Evolutionary conservation across 2,888 invertebrate genomes (phyloP).

Genomic region (Mechanitis mazaeus): DNA sequence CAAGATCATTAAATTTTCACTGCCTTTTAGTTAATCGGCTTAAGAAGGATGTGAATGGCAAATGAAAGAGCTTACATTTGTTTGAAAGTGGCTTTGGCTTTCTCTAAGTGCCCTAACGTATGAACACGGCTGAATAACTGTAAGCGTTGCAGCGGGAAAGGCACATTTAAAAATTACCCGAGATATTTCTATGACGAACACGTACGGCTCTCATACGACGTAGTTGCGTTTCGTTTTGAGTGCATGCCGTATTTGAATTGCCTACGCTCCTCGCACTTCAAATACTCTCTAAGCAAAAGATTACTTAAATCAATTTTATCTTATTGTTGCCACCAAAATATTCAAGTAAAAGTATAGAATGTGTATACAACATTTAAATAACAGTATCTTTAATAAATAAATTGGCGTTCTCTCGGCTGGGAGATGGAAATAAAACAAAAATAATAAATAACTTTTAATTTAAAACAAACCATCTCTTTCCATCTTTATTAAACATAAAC

Average conservation of each 20-base stretch:
- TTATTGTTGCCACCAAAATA: constrained; percentile 59
- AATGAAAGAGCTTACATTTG: constrained; percentile 70
- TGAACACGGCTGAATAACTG: constrained; percentile 61
- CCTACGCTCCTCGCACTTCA: constrained; percentile 37
- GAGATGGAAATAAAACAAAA: constrained; percentile 26
- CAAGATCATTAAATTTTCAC: constrained; percentile 63
- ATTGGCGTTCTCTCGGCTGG: not conserved
- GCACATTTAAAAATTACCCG: constrained; percentile 70
- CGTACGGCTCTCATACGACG: constrained; percentile 42
- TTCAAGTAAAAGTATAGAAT: too few species aligned
- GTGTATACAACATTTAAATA: too few species aligned
- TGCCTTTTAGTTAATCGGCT: constrained; percentile 66
- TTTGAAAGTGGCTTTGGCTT: constrained; percentile 67
- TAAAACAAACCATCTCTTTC: constrained; percentile 43
- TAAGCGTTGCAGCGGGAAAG: constrained; percentile 67
- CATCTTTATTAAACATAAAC: constrained; percentile 55
- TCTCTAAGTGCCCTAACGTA: constrained; percentile 67
- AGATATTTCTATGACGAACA: constrained; percentile 72
- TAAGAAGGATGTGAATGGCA: constrained; percentile 48
- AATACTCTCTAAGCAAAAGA: constrained; percentile 48
- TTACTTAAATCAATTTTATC: constrained; percentile 67
- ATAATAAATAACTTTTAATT: constrained; percentile 29
- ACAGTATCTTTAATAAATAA: not conserved
- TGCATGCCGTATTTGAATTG: constrained; percentile 57
- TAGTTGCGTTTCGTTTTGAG: constrained; percentile 41